These are phyloP conservation scores for Engystomops pustulosus DNA, from an alignment of 2,113 vertebrate genomes.

Conservation along the genomic window DNA sequence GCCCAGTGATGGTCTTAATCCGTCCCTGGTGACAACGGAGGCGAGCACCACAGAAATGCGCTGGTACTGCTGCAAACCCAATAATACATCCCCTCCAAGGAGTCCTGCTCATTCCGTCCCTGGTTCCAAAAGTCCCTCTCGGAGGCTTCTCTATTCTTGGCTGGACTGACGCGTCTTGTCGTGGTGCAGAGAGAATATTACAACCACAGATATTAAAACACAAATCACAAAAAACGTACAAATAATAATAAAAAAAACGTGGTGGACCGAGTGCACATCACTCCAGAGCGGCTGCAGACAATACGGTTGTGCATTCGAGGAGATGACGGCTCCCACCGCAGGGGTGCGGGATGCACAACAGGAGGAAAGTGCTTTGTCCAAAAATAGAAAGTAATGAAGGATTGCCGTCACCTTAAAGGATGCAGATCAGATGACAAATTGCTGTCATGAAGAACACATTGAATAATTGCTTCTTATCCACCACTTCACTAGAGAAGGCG, in stretches of 20 bases:
- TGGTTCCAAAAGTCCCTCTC: too few relatives aligned
- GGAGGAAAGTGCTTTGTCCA: conserved; percentile 25
- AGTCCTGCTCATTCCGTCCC: too few relatives aligned
- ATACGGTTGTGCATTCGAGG: conserved; percentile 15
- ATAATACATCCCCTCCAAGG: too few relatives aligned
- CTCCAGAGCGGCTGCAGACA: background rate
- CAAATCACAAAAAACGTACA: background rate
- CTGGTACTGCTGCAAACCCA: too few relatives aligned
- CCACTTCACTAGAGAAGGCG: conserved; percentile 12
- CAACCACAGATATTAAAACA: too few relatives aligned
- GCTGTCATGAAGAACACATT: conserved; percentile 26
- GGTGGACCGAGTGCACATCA: background rate
- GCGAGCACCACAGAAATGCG: too few relatives aligned
- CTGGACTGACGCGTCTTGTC: too few relatives aligned
- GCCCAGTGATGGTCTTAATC: too few relatives aligned
- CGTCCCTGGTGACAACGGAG: too few relatives aligned
- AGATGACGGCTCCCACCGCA: conserved; percentile 40
- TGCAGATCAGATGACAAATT: background rate
- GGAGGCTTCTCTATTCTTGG: too few relatives aligned
- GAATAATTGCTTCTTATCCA: conserved; percentile 45
- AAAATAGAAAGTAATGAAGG: conserved; percentile 51
- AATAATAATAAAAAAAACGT: too few relatives aligned
- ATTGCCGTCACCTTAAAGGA: conserved; percentile 28
- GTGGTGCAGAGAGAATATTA: too few relatives aligned
- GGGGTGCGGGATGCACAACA: conserved; percentile 51